Evolutionary conservation across 1,140 invertebrate genomes (phyloP).

Genomic region (Leptinotarsa undecemlineata): DNA sequence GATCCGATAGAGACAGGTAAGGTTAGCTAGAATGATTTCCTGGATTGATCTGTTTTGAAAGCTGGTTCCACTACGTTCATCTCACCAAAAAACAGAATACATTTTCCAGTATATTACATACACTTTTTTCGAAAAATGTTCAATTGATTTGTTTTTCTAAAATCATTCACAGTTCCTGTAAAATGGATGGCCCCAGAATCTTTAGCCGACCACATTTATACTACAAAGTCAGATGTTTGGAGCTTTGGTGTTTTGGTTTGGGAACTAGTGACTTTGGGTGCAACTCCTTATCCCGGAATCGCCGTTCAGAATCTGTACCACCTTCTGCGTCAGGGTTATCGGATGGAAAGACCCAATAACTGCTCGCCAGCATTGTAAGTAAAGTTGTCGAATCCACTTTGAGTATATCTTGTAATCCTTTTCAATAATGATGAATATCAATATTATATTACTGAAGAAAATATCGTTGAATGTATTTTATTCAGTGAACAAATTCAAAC

Average conservation of each 20-base stretch:
- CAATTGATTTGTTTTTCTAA: no score
- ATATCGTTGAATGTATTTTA: no score
- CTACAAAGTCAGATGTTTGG: conserved; percentile 89
- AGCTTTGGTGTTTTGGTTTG: conserved; percentile 87
- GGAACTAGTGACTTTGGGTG: conserved; percentile 85
- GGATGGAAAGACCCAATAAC: conserved; percentile 81
- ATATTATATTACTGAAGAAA: no score
- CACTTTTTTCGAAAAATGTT: background rate
- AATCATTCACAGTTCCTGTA: conserved; percentile 67
- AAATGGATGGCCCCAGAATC: conserved; percentile 90
- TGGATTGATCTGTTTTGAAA: no score
- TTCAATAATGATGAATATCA: no score
- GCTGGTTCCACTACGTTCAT: no score
- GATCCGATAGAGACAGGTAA: no score
- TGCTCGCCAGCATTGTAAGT: conserved; percentile 80
- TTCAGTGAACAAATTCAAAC: no score
- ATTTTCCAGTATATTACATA: background rate
- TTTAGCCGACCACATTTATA: conserved; percentile 84
- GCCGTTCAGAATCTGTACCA: conserved; percentile 78
- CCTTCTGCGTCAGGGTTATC: conserved; percentile 75
- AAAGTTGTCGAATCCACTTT: background rate
- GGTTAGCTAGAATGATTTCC: no score
- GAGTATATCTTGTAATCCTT: no score
- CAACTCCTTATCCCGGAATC: conserved; percentile 78
- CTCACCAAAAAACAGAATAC: no score